phyloP scores from a whole-genome alignment of 2,888 invertebrate species.

The Hydriomena furcata region DNA sequence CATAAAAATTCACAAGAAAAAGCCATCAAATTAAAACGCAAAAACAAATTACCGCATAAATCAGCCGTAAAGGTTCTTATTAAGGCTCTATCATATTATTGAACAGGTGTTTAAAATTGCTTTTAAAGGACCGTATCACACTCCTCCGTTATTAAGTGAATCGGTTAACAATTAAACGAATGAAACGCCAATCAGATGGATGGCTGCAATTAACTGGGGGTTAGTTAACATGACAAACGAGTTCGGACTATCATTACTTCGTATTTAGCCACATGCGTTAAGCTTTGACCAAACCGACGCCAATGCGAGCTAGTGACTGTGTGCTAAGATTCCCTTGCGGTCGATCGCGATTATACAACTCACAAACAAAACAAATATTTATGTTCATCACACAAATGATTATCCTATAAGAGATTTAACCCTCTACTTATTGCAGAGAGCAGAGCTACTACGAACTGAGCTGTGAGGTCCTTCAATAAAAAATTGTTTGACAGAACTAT shows the following conservation, averaged over 20 bases:
- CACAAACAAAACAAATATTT: too few relatives aligned
- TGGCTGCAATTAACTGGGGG: slow-evolving; percentile 56
- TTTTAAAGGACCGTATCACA: slow-evolving; percentile 28
- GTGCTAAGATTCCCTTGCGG: too few relatives aligned
- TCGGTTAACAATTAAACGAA: slow-evolving; percentile 59
- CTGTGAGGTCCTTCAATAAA: too few relatives aligned
- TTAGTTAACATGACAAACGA: slow-evolving; percentile 68
- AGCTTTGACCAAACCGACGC: background rate
- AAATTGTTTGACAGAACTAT: too few relatives aligned
- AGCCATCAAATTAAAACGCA: slow-evolving; percentile 14
- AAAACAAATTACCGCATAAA: slow-evolving; percentile 24
- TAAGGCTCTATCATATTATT: slow-evolving; percentile 16
- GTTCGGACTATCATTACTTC: slow-evolving; percentile 44
- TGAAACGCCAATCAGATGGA: slow-evolving; percentile 63
- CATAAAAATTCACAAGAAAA: background rate
- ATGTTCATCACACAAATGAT: too few relatives aligned
- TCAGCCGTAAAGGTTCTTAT: slow-evolving; percentile 22
- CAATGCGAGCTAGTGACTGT: too few relatives aligned
- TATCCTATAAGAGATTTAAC: too few relatives aligned
- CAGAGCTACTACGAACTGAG: too few relatives aligned
- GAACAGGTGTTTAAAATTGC: slow-evolving; percentile 28
- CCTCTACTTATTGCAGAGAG: too few relatives aligned
- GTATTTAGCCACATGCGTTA: slow-evolving; percentile 1
- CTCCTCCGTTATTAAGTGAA: slow-evolving; percentile 55
- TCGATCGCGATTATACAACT: too few relatives aligned